Evolutionary conservation across 2,888 invertebrate species (phyloP).

Genomic region (Bedellia somnulentella): DNA sequence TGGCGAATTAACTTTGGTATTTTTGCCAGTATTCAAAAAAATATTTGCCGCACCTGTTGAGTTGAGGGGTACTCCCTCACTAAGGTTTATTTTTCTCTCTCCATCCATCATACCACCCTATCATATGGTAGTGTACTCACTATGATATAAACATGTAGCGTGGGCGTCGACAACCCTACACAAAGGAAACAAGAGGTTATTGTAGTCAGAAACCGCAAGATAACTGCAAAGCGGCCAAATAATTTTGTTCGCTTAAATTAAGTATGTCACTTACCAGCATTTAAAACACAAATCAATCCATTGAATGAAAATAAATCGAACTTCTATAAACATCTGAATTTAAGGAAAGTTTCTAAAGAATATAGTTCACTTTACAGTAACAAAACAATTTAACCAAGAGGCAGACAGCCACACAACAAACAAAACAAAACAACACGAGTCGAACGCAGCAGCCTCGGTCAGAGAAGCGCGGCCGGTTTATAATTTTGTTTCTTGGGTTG

Average conservation of each 20-base stretch:
- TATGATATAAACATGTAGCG: conserved; percentile 23
- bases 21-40: conserved; percentile 45
- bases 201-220: conserved; percentile 37
- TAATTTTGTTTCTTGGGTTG: neutral
- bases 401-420: conserved; percentile 1
- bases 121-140: conserved; percentile 19
- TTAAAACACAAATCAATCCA: too few species aligned
- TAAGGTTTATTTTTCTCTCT: conserved; percentile 38
- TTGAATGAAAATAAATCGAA: too few species aligned
- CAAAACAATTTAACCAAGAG: too few species aligned
- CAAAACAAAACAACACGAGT: conserved; percentile 6
- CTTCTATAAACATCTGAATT: too few species aligned
- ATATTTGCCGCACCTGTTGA: conserved; percentile 44
- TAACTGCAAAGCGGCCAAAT: conserved; percentile 32
- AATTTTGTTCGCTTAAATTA: too few species aligned
- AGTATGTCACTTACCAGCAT: too few species aligned
- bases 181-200: conserved; percentile 45
- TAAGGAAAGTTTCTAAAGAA: too few species aligned
- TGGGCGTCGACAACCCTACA: conserved; percentile 43
- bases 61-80: conserved; percentile 45
- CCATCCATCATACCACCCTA: conserved; percentile 29
- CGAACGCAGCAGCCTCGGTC: too few species aligned
- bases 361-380: too few species aligned
- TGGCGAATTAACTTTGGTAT: conserved; percentile 29
- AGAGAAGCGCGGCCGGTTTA: neutral